A percentile compares a stretch with the other conserved stretches of the same genome.
These are phyloP conservation scores for Protomyctophum bolini DNA, from an alignment of 2,113 vertebrate genomes.

Conservation along the genomic window DNA sequence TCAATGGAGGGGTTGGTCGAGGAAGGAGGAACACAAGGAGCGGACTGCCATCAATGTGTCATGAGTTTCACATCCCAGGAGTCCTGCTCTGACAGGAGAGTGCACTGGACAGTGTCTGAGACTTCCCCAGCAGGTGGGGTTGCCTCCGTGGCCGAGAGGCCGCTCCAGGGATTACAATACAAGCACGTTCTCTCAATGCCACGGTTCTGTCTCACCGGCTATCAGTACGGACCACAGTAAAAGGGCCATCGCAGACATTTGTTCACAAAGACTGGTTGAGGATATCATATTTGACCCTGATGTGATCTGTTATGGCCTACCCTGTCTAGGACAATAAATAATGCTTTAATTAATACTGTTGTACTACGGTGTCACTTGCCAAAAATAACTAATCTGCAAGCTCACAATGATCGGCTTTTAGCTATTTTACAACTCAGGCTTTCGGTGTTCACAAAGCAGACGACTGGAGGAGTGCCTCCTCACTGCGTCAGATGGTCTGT, in stretches of 20 bases:
- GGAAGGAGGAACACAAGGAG: background rate
- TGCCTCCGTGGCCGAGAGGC: background rate
- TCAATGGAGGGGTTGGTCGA: background rate
- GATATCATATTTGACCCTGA: background rate
- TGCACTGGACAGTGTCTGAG: background rate
- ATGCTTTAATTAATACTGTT: too few species aligned
- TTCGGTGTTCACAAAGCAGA: too few species aligned
- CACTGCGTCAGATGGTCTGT: too few species aligned
- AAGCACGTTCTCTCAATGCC: background rate
- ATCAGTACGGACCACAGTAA: background rate
- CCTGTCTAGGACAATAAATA: background rate
- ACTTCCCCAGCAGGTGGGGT: background rate
- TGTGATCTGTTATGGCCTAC: background rate
- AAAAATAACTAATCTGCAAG: too few species aligned
- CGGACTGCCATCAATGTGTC: background rate
- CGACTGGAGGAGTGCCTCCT: too few species aligned
- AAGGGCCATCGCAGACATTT: too few species aligned
- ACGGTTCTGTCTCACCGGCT: background rate
- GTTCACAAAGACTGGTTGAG: background rate
- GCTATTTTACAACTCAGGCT: too few species aligned
- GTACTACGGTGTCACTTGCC: too few species aligned
- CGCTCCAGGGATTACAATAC: background rate
- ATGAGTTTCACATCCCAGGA: background rate
- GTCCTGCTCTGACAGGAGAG: slow-evolving; percentile 2
- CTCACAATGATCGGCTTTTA: too few species aligned